Base-by-base conservation (phyloP, 2,797 vertebrate genomes). In the Setipinna tenuifilis region DNA sequence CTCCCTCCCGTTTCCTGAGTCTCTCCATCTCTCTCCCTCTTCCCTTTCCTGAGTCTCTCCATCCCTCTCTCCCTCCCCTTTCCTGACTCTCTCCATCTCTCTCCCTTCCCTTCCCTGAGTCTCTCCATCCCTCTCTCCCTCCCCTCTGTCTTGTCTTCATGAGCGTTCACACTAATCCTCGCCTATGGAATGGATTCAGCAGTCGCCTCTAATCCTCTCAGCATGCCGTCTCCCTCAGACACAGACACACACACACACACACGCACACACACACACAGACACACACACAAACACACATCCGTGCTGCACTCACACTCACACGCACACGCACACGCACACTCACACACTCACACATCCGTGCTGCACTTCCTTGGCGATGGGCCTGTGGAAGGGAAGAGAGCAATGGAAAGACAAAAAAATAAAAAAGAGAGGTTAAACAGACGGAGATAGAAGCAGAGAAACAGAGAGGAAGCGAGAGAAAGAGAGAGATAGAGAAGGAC, bases 171-270 rank as follows among this genome's bases (percentile, higher is more conserved):
- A 65, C 82, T 87, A 84, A 88, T 89, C 65, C 83, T 87, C 61
- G 61, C 19, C 46, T 65, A 28, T 71, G 25, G 83, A 83, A 86
- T 14, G 46, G 89, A 80, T 86, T 58, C 57, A 21, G 21, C 23
- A 71, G 80, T 57, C 88, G 50, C 28, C 3, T 31, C 54, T 61
- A 82, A 84, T 88, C 87, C 59, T 31, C 81, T 84, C n/a, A 89
- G 85, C 71, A 81, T 44, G 50, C 46, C 16, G 31, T 3, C 28
- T 25, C 46, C 50, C 41, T 50, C 23, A 58, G 71, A 23, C 23
- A 1, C 61, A 12, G n/a, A 25, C n/a, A 62, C 61, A 62, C 61
- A 62, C 61, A 62, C 61, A 23, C n/a, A 71, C 65, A 71, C 65
- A 71, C 65, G 28, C 65, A 28, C 65, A 71, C 23, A 28, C 65